Percentiles rank a stretch among this genome's conserved stretches.
phyloP scores from a whole-genome alignment of 2,113 vertebrate genomes.

The Zosterops lateralis region DNA sequence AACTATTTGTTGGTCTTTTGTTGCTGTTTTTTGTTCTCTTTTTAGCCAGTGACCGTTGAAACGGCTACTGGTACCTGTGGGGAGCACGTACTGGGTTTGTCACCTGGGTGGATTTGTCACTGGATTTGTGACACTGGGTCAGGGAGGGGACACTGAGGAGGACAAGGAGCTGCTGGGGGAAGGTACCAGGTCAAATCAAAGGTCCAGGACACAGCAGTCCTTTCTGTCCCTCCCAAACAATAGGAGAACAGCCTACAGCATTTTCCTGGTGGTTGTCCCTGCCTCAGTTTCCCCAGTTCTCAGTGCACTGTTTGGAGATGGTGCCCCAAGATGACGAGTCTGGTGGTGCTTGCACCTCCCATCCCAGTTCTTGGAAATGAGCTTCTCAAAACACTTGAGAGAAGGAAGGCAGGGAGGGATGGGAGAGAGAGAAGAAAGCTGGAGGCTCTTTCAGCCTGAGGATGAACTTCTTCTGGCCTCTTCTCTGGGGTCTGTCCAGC shows the following conservation, averaged over 20 bases:
- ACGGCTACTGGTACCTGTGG: not conserved
- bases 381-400: not conserved
- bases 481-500: not conserved
- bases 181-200: not conserved
- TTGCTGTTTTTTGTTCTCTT: not conserved
- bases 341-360: not conserved
- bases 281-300: not conserved
- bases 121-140: not conserved
- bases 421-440: not conserved
- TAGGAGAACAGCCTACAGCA: rapidly evolving
- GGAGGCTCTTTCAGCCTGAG: not conserved
- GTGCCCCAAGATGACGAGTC: not conserved
- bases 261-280: rapidly evolving
- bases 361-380: not conserved
- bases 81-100: not conserved
- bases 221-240: not conserved
- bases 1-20: slow-evolving; percentile 41
- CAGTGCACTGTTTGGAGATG: rapidly evolving
- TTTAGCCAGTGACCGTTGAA: not conserved
- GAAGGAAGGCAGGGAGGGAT: not conserved
- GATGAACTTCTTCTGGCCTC: not conserved
- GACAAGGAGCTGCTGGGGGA: not conserved
- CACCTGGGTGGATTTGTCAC: not conserved
- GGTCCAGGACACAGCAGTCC: too few species aligned
- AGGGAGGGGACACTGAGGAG: not conserved